phyloP scores from a whole-genome alignment of 1,140 invertebrate genomes.

The Eupristina koningsbergeri region DNA sequence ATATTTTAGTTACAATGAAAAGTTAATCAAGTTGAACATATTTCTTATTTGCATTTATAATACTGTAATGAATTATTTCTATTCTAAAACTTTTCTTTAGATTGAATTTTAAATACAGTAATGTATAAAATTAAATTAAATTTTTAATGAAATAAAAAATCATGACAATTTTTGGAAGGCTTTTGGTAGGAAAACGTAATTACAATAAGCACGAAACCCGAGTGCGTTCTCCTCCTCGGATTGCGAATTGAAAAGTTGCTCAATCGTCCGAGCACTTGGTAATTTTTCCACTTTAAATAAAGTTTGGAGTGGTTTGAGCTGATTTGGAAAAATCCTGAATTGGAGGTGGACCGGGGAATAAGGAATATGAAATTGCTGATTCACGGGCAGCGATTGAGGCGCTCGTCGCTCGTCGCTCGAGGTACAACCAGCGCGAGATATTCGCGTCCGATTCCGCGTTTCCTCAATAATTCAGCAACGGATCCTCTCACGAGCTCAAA shows the following conservation, averaged over 20 bases:
- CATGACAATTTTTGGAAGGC: background rate
- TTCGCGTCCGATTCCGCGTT: slow-evolving; percentile 55
- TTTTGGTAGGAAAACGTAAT: background rate
- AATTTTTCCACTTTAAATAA: background rate
- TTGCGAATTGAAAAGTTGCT: too few species aligned
- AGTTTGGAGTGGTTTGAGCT: background rate
- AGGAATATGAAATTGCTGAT: slow-evolving; percentile 19
- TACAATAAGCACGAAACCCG: background rate
- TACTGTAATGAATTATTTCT: too few species aligned
- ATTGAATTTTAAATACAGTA: too few species aligned
- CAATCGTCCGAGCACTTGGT: background rate
- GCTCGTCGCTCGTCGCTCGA: background rate
- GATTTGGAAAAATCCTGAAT: background rate
- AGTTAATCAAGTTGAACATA: too few species aligned
- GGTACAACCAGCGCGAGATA: background rate
- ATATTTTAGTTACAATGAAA: too few species aligned
- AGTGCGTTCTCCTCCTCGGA: too few species aligned
- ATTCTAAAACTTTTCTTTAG: too few species aligned
- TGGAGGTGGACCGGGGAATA: too few species aligned
- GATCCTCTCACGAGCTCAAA: slow-evolving; percentile 51
- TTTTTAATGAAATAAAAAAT: too few species aligned
- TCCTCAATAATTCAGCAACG: slow-evolving; percentile 61
- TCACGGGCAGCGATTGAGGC: background rate
- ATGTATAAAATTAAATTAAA: too few species aligned
- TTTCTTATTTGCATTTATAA: too few species aligned